These are phyloP conservation scores for Brenthis ino DNA, from an alignment of 2,888 invertebrate species.

Conservation along the genomic window DNA sequence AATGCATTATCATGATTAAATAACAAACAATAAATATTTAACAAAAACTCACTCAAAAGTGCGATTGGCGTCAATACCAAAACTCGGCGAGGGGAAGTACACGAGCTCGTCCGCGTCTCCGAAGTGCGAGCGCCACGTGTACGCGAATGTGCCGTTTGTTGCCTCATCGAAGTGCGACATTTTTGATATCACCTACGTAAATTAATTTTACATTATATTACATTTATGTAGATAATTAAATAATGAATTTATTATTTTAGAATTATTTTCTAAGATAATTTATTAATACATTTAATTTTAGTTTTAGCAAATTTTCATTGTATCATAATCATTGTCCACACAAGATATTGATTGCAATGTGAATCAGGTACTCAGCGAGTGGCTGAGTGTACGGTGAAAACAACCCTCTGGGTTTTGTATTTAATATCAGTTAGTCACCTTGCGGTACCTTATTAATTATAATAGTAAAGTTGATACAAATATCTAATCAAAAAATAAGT, in stretches of 20 bases:
- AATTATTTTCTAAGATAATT: too few species aligned
- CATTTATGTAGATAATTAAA: background rate
- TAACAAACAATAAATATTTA: background rate
- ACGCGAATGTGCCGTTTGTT: constrained; percentile 91
- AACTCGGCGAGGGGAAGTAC: constrained; percentile 94
- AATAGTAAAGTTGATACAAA: background rate
- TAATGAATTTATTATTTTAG: background rate
- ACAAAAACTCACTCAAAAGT: constrained; percentile 89
- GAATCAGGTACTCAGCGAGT: too few species aligned
- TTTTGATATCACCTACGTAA: constrained; percentile 87
- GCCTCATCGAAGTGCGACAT: constrained; percentile 94
- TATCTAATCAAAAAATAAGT: constrained; percentile 56
- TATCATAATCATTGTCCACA: too few species aligned
- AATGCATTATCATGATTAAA: too few species aligned
- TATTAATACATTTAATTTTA: too few species aligned
- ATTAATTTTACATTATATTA: background rate
- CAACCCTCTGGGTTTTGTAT: too few species aligned
- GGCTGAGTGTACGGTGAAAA: too few species aligned
- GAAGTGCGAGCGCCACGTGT: constrained; percentile 92
- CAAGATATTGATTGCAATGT: too few species aligned
- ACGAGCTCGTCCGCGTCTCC: constrained; percentile 93
- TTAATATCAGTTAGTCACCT: too few species aligned
- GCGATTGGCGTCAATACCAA: constrained; percentile 95
- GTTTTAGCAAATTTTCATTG: too few species aligned
- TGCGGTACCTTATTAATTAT: too few species aligned